These are phyloP conservation scores for Sylvia borin DNA, from an alignment of 2,797 vertebrate species.

Conservation along the genomic window DNA sequence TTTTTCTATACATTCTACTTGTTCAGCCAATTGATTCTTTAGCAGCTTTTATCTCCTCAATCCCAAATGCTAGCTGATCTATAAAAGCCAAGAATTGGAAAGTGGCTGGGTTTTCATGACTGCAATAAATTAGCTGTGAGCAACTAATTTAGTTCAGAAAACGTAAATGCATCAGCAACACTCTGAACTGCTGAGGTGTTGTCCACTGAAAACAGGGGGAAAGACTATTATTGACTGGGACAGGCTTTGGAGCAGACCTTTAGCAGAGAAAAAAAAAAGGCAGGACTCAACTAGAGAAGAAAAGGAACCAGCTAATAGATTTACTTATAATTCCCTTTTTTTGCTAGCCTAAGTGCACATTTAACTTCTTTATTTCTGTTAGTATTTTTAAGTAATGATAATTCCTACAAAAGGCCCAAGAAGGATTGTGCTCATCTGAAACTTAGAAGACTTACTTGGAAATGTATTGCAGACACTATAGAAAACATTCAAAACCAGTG, in stretches of 20 bases:
- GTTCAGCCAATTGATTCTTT: neutral
- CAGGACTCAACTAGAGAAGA: neutral
- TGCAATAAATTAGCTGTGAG: neutral
- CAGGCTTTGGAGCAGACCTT: neutral
- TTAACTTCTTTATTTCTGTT: neutral
- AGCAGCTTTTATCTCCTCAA: neutral
- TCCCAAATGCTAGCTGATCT: neutral
- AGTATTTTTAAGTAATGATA: neutral
- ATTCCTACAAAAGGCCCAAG: neutral
- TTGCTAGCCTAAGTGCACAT: neutral
- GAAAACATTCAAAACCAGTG: neutral
- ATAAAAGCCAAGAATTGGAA: neutral
- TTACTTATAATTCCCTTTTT: neutral
- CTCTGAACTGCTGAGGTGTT: neutral
- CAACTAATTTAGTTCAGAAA: constrained; percentile 2
- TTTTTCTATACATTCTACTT: neutral
- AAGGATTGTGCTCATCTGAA: neutral
- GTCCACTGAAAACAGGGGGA: neutral
- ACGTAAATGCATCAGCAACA: neutral
- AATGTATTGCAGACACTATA: neutral
- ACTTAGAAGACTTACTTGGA: neutral
- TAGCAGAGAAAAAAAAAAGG: neutral
- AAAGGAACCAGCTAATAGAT: neutral
- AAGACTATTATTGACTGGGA: neutral
- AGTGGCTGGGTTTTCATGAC: neutral